Base-by-base conservation (phyloP, 2,113 vertebrate genomes). In the Nycticorax nycticorax region DNA sequence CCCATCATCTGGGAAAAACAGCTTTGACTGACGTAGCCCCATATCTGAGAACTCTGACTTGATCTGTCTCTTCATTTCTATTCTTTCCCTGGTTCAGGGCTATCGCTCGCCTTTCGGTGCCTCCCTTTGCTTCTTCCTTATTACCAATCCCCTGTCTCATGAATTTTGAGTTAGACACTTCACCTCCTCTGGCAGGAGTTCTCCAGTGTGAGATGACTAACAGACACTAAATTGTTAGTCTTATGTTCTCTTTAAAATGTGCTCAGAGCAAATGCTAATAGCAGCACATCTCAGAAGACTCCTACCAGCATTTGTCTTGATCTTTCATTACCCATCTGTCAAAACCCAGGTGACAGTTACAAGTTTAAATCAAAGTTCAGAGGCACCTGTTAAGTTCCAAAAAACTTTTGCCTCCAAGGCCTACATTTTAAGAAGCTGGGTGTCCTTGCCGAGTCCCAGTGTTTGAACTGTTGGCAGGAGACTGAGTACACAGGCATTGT, bases 171-270 rank as follows among this genome's bases (percentile, higher is more conserved):
- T 85, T 88, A 93, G 71, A 62, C 67, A n/a, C 77, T 92, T 94
- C 82, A 92, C 93, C 72, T 97, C 33, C 78, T 62, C 75, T 88
- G 68, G 85, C 92, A 95, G 78, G 55, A 93, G 78, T 35, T 92
- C 95, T 94, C 88, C 60, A 48, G 75, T 71, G 71, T 77, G 75
- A 95, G 88, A 93, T 88, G 90, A 97, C 75, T 96, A 96, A 93
- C 96, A 96, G 96, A 93, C 95, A 95, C 95, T 95, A 91, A 95
- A 95, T 77, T 97, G 92, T 96, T 95, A 88, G 93, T 93, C 85
- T 94, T 80, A 39, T 67, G 75, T 76, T 95, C 93, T 47, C 82
- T 90, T 73, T 89, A 93, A 96, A 96, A 93, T 53, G 63, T 41
- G 78, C 75, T 95, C 93, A 88, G 88, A 96, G 90, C 55, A 92